Evolutionary conservation across 2,888 invertebrate species (phyloP), one percentile per base, ranked within the genome.

Genomic region (Hecatera dysodea): DNA sequence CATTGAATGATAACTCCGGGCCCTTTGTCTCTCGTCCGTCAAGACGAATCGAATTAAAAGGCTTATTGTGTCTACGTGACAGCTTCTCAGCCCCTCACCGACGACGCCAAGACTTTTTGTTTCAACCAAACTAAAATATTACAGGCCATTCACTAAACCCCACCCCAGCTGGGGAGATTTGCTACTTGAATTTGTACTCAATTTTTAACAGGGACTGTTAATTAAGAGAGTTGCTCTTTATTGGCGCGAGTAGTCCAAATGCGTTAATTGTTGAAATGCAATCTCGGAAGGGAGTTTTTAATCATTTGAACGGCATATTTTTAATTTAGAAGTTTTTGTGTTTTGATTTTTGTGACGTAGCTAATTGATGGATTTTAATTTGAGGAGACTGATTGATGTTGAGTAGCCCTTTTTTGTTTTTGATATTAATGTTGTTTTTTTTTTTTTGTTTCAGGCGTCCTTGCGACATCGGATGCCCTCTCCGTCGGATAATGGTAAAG

Each of bases 11-110:
- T 96, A 96, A 96, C 96, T 93, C 93, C 87, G 88, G 81, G 88
- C 90, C 93, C 94, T 95, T 95, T 96, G 95, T 96, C 95, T 93
- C 92, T 91, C 91, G 95, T 93, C 94, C 95, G 94, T 94, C 95
- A 93, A 94, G 96, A 95, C 94, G 96, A 95, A 95, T 96, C 95
- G 95, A 96, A 96, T 95, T 95, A 95, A 95, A 96, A 95, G 95
- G 96, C 95, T 96, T 95, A 96, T 95, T 95, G 95, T 95, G 96
- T 95, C 95, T 93, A 95, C 95, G 95, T 96, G 96, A 95, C 95
- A 94, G 94, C 91, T 88, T 85, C 86, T 88, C 88, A 88, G 87
- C 91, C 92, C 93, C 91, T 90, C 90, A 86, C 75, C 19, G 77
- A 84, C 89, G 88, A 84, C 89, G 88, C 87, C 87, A 86, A 76